Evolutionary conservation across 2,888 invertebrate species (phyloP).

Genomic region (Eristalinus sepulchralis): DNA sequence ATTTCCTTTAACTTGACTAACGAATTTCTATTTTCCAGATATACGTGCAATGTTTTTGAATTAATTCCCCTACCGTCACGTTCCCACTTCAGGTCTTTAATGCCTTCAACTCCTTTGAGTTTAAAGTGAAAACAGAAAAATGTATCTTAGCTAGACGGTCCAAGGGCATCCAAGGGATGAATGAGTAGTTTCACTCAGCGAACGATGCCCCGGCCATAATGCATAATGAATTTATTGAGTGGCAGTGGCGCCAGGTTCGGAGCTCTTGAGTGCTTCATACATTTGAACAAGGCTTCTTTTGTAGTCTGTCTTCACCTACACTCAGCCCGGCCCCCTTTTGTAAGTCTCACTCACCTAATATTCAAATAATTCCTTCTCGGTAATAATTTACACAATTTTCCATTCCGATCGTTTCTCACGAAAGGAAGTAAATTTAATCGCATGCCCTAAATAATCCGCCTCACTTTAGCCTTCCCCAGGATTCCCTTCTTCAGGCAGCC

Average conservation of each 20-base stretch:
- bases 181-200: too few relatives aligned
- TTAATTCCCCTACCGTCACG: too few relatives aligned
- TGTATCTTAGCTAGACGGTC: too few relatives aligned
- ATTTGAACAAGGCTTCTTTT: not conserved
- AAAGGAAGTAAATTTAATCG: constrained; percentile 11
- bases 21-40: too few relatives aligned
- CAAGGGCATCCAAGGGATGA: too few relatives aligned
- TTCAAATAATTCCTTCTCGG: constrained; percentile 4
- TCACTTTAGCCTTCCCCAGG: not conserved
- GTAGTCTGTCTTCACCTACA: not conserved
- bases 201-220: too few relatives aligned
- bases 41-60: too few relatives aligned
- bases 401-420: not conserved
- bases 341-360: not conserved
- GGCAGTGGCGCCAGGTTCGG: not conserved
- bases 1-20: too few relatives aligned
- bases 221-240: too few relatives aligned
- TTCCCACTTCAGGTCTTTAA: too few relatives aligned
- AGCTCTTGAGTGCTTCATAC: not conserved
- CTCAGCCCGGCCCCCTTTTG: not conserved
- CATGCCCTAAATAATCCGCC: constrained; percentile 21
- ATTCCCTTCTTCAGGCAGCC: not conserved
- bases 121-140: too few relatives aligned
- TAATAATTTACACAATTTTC: constrained; percentile 29
- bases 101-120: too few relatives aligned